Evolutionary conservation across 2,888 invertebrate species (phyloP), one percentile per base, ranked within the genome.

Genomic region (Orthosia gothica): DNA sequence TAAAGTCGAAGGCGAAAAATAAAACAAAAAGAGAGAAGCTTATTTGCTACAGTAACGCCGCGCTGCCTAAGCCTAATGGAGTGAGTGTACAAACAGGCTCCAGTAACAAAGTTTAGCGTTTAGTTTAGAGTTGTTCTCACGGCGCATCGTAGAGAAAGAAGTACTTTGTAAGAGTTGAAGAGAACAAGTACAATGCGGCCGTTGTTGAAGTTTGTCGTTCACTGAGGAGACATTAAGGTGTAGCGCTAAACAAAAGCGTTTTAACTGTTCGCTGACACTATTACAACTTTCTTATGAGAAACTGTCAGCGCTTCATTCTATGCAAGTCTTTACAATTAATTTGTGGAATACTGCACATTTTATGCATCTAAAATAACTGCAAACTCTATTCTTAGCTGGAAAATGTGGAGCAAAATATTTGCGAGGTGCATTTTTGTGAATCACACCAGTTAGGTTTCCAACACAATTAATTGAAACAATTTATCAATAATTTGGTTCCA

Each of bases 81-180:
- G 52, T 26, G 59, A 59, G 50, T 64, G 65, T 23, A 40, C 54
- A 55, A 72, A 76, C 47, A 66, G 20, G 40, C 40, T 69, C 13
- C 20, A 59, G 49, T 72, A 67, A 67, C 69, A 72, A 57, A n/a
- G n/a, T n/a, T n/a, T n/a, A n/a, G n/a, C n/a, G 59, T 57, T 80
- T 59, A 80, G 47, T n/a, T n/a, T n/a, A 32, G 64, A 68, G 61
- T 54, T 75, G 49, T 76, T 79, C 59, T 68, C 50, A 59, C 23
- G 32, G n/a, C 63, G 69, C 55, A n/a, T 52, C 3, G 23, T 67
- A 67, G 23, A 26, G 40, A 45, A 32, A 52, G 15, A 2, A 52
- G 45, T 67, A 5, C 15, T 70, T 70, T 70, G 32, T 32, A 40
- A 3, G 9, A 9, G 40, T 40, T 40, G 40, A 40, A 40, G 40